A percentile compares a stretch with the other conserved stretches of the same genome.
Conservation (phyloP, 2,113 vertebrate species). For the Phalacrocorax aristotelis region DNA sequence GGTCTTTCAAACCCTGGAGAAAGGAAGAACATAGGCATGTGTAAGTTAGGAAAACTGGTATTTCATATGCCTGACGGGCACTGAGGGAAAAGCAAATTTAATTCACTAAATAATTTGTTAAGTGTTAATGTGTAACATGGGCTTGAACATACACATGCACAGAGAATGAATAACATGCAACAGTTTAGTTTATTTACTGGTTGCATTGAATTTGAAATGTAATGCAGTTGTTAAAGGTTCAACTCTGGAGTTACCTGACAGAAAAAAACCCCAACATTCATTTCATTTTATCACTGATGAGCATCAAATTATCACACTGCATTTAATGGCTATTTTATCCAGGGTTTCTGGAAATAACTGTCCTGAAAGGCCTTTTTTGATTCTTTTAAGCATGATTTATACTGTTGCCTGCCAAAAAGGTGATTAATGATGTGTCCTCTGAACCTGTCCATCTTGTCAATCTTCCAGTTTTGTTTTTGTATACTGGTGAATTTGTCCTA, state of each 20-base stretch:
- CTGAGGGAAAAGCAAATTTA: not conserved
- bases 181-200: not conserved
- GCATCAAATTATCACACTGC: not conserved
- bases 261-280: not conserved
- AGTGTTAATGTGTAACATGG: not conserved
- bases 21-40: not conserved
- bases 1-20: not conserved
- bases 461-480: not conserved
- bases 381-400: not conserved
- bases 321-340: not conserved
- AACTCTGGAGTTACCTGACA: not conserved
- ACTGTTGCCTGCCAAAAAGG: not conserved
- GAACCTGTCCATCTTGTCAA: not conserved
- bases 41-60: not conserved
- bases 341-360: not conserved
- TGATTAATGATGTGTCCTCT: not conserved
- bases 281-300: not conserved
- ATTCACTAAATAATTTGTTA: not conserved
- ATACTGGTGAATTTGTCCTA: not conserved
- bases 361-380: not conserved
- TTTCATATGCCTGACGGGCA: not conserved
- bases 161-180: not conserved
- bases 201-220: not conserved
- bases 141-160: not conserved
- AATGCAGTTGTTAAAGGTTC: not conserved